Base-by-base conservation (phyloP, 2,113 vertebrate genomes). In the Cyanoderma ruficeps region DNA sequence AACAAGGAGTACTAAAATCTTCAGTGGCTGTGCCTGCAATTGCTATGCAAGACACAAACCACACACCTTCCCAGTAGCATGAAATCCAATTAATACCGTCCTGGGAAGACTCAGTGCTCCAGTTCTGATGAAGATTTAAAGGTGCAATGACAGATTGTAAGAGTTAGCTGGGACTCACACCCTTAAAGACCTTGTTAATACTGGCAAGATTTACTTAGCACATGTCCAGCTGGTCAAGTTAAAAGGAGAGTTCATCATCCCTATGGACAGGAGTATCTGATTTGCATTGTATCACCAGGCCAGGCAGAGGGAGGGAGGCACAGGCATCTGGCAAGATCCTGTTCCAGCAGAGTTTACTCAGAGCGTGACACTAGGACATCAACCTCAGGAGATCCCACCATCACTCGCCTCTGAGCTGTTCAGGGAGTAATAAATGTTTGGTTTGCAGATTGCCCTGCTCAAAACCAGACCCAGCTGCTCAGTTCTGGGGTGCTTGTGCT, bases 61-160 rank as follows among this genome's bases (percentile, higher is more conserved):
- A 27, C 76, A 57, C 76, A 77, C 87, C 79, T 91, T 89, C 87
- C 89, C 94, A 87, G 83, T 46, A 87, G 87, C 83, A 53, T 30
- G 60, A 96, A 96, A 95, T 91, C 44, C 83, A 91, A 94, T 96
- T 92, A 96, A 79, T 72, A 17, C 69, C 79, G 83, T 82, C 85
- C 94, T 87, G 87, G 83, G 89, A 94, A 90, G 88, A 56, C 47
- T 67, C 82, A 4, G 55, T n/a, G 79, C 68, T 63, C 35, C 17
- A 15, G 39, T 44, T 90, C 71, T 83, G 90, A 95, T 71, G 41
- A 87, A 95, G 92, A 90, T 93, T 92, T 93, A 93, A 90, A 92
- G 64, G 64, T 81, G 44, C 74, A 84, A 72, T 65, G 75, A 87
- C 85, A 94, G 83, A 81, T 18, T 89, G 42, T 3, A 57, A 15